Evolutionary conservation across 2,113 vertebrate genomes (phyloP), one percentile per base, ranked within the genome.

Genomic region (Porphyrio hochstetteri): DNA sequence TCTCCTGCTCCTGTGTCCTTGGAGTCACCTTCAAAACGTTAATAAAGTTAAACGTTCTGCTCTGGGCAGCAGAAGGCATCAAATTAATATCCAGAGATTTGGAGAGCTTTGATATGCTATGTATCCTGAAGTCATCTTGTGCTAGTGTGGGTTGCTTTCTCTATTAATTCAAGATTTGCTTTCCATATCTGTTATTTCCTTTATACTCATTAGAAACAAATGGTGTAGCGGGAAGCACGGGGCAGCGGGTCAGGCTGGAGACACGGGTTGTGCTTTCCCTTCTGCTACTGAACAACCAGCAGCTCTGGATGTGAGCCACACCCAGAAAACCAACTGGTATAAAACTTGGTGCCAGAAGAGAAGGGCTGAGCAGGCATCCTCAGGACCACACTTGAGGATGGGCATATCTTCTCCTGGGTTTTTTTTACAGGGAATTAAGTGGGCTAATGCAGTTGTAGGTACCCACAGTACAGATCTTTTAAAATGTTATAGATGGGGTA

Each of bases 1-100:
- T 92, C 83, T 96, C 72, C 64, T 60, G 53, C 86, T 93, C 93
- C 84, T 89, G 74, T 95, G 89, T 95, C 91, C 91, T 91, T 85
- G 84, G 77, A 91, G 84, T 95, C 94, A 92, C 81, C 70, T 95
- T 91, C 84, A 87, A 60, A 92, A 75, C 64, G 29, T 93, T 89
- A 82, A 68, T 92, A 67, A 95, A 86, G 56, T 84, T 88, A 89
- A 83, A 38, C 78, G 83, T 92, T 91, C 65, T 95, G 83, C 61
- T 93, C 55, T 84, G 86, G 81, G 77, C 1, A 0, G 81, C 70
- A 91, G 74, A 92, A 95, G 44, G 70, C 69, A 53, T 84, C 77
- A 72, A 72, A 87, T 92, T 86, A 96, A 87, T 84, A 89, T 57
- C 57, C 77, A 92, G 76, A 87, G 84, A 57, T 89, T 82, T 82